Percentiles rank a stretch among this genome's conserved stretches.
phyloP scores from a whole-genome alignment of 1,140 invertebrate species.

The Chelonus insularis region DNA sequence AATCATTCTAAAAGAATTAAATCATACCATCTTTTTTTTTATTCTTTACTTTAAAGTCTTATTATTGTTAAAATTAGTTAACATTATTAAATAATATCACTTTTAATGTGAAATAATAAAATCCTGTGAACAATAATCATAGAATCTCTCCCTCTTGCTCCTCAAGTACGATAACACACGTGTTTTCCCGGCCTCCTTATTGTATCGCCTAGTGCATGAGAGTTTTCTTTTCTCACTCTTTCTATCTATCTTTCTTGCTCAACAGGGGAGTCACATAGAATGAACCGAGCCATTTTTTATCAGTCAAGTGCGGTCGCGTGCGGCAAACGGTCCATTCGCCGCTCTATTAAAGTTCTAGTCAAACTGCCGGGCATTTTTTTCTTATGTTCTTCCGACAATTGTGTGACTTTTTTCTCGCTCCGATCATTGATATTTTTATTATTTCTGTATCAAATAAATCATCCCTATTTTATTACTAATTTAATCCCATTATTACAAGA shows the following conservation, averaged over 20 bases:
- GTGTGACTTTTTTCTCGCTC: not conserved
- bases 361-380: not conserved
- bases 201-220: slow-evolving; percentile 8
- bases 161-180: slow-evolving; percentile 18
- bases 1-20: too few species aligned
- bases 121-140: too few species aligned
- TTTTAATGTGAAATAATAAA: too few species aligned
- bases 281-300: slow-evolving; percentile 44
- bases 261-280: slow-evolving; percentile 25
- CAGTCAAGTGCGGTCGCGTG: slow-evolving; percentile 53
- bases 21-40: too few species aligned
- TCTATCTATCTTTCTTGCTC: not conserved
- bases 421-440: not conserved
- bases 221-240: not conserved
- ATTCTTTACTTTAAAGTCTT: too few species aligned
- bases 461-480: too few species aligned
- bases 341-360: slow-evolving; percentile 9
- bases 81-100: too few species aligned
- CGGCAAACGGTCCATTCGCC: slow-evolving; percentile 39
- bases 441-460: too few species aligned
- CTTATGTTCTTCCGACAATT: not conserved
- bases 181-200: slow-evolving; percentile 9
- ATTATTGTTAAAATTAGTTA: too few species aligned
- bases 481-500: too few species aligned
- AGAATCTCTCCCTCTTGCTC: too few species aligned